These are phyloP conservation scores for Sarcophilus harrisii DNA, from an alignment of 2,797 vertebrate species.

Conservation along the genomic window DNA sequence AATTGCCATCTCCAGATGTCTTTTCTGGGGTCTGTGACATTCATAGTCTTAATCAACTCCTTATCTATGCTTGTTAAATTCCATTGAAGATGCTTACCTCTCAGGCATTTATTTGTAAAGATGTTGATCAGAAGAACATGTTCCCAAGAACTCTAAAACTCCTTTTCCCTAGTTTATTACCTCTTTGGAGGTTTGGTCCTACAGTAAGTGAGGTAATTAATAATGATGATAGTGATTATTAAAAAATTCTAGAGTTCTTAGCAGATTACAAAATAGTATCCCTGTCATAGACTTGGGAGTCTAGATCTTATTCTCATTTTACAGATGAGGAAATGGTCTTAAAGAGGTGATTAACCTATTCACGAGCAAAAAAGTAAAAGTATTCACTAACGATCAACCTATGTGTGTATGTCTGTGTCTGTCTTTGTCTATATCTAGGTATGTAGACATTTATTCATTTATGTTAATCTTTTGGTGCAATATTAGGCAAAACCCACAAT, in stretches of 20 bases:
- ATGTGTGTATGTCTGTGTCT: too few species aligned
- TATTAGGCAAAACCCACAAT: slow-evolving; percentile 77
- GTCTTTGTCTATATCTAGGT: too few species aligned
- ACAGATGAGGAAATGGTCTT: neutral
- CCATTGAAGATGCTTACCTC: neutral
- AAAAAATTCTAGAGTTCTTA: neutral
- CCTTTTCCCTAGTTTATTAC: neutral
- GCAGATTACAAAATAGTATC: neutral
- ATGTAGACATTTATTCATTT: neutral
- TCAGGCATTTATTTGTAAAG: neutral
- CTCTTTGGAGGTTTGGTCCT: neutral
- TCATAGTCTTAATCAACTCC: neutral
- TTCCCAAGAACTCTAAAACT: neutral
- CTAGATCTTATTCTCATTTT: neutral
- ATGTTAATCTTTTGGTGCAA: slow-evolving; percentile 35
- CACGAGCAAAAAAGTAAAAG: neutral
- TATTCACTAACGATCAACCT: neutral
- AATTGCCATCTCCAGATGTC: neutral
- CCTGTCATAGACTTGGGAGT: neutral
- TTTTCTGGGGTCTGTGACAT: neutral
- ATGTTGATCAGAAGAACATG: neutral
- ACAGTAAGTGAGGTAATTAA: neutral
- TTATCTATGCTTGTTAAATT: neutral
- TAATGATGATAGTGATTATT: neutral
- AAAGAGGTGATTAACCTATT: neutral